A percentile compares a stretch with the other conserved stretches of the same genome.
Conservation (phyloP, 2,888 invertebrate species). For the Pardosa pseudoannulata region DNA sequence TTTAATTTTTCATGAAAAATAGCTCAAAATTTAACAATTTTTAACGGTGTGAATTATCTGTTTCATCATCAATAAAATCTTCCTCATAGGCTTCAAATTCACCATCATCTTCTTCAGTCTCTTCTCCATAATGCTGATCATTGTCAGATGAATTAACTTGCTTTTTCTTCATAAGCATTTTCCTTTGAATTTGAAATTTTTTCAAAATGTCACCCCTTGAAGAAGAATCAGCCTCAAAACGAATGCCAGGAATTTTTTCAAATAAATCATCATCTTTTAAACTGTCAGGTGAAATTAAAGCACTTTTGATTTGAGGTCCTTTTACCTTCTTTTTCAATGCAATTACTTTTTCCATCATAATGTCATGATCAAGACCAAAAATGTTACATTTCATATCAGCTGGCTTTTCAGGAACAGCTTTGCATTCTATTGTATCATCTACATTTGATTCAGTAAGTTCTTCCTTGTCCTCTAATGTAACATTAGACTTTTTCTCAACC, state of each 20-base stretch:
- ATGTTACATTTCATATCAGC: slow-evolving; percentile 53
- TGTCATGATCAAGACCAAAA: slow-evolving; percentile 49
- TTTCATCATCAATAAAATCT: slow-evolving; percentile 1
- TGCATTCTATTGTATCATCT: not conserved
- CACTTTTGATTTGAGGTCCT: not conserved
- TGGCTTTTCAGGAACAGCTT: slow-evolving; percentile 14
- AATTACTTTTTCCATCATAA: slow-evolving; percentile 41
- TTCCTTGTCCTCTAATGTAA: too few relatives aligned
- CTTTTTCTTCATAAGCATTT: slow-evolving; percentile 15
- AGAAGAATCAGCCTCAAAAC: slow-evolving; percentile 6
- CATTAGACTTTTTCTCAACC: too few relatives aligned
- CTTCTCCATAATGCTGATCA: slow-evolving; percentile 6
- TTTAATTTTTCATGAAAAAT: too few relatives aligned
- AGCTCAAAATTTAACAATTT: too few relatives aligned
- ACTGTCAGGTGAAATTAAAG: not conserved
- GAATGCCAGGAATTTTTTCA: slow-evolving; percentile 44
- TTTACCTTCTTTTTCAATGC: slow-evolving; percentile 23
- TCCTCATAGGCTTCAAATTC: not conserved
- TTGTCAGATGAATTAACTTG: not conserved
- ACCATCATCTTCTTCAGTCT: slow-evolving; percentile 28
- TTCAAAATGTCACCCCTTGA: slow-evolving; percentile 20
- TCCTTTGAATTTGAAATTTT: slow-evolving; percentile 45
- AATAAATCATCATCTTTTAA: slow-evolving; percentile 34
- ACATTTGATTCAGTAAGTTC: too few relatives aligned
- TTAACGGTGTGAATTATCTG: too few relatives aligned